Evolutionary conservation across 2,888 invertebrate species (phyloP).

Genomic region (Meganola albula): DNA sequence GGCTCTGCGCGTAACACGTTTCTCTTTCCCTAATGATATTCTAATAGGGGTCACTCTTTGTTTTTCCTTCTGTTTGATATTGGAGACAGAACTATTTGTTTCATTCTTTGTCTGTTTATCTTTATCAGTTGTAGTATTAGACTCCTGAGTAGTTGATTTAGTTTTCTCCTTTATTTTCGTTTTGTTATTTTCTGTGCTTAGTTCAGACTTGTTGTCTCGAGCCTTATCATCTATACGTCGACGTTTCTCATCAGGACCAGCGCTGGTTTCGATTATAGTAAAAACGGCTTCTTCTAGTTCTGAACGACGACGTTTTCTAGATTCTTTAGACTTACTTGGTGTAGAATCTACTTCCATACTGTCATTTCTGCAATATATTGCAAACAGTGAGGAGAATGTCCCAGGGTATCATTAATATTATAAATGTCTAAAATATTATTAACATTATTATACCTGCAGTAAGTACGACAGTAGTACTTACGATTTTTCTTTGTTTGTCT

Average conservation of each 20-base stretch:
- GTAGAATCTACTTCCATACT: slow-evolving; percentile 33
- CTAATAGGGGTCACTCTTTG: slow-evolving; percentile 38
- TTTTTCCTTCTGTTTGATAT: slow-evolving; percentile 28
- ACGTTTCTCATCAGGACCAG: slow-evolving; percentile 36
- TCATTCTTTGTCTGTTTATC: slow-evolving; percentile 9
- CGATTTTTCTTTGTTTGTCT: slow-evolving; percentile 16
- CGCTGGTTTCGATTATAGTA: slow-evolving; percentile 40
- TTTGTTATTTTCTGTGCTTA: slow-evolving; percentile 17
- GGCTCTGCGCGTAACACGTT: slow-evolving; percentile 29
- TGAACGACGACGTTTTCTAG: slow-evolving; percentile 59
- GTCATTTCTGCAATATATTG: slow-evolving; percentile 39
- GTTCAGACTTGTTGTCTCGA: slow-evolving; percentile 20
- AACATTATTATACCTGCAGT: no score
- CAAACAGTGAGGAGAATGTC: no score
- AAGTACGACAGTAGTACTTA: no score
- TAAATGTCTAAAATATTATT: no score
- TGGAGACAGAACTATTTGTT: slow-evolving; percentile 26
- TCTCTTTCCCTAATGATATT: slow-evolving; percentile 36
- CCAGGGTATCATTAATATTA: no score
- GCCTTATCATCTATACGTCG: slow-evolving; percentile 28
- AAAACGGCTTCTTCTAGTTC: slow-evolving; percentile 49
- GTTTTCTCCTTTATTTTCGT: slow-evolving; percentile 20
- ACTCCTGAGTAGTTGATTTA: background rate
- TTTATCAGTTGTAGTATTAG: slow-evolving; percentile 18
- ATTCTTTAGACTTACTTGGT: slow-evolving; percentile 4